Evolutionary conservation across 2,888 invertebrate genomes (phyloP), one percentile per base, ranked within the genome.

Genomic region (Erebia palarica): DNA sequence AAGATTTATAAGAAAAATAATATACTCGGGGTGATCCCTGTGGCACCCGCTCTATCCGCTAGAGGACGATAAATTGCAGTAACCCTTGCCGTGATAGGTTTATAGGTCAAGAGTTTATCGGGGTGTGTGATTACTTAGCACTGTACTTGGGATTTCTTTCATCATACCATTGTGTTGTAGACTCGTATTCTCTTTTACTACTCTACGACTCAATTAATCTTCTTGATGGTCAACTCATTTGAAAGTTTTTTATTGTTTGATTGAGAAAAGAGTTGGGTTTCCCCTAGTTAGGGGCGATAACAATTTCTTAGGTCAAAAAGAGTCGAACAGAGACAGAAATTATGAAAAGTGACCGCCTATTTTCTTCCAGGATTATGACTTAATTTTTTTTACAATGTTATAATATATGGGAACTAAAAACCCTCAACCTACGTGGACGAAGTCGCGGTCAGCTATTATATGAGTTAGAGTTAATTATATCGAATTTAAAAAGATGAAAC

Each of bases 31-130:
- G 90, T 84, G 84, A 83, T 78, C 84, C 85, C 82, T 82, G 78
- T 85, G 88, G 89, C 90, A 88, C 81, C 81, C 79, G 76, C 77
- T 78, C 81, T 82, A 85, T 84, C 80, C 90, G 80, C 89, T 75
- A 72, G 85, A 84, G 90, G 76, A 78, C 85, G 79, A 87, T 90
- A 90, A 87, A 89, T 91, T 85, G 77, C 73, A 85, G 80, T 76
- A 86, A 86, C 87, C 89, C 86, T 85, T 81, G 79, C 80, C 74
- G 75, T 82, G 81, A 83, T 83, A 83, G 79, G 83, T 87, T 86
- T 87, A 86, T 85, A 84, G 73, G 74, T 76, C 71, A 72, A 68
- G 74, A 75, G 73, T 76, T 80, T 78, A 76, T 77, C 66, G 71
- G 57, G 69, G 70, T 72, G 72, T 74, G 68, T 73, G 71, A 76